Percentiles rank a stretch among this genome's conserved stretches.
Evolutionary conservation across 2,113 vertebrate species (phyloP).

Genomic region (Macquaria ambigua): DNA sequence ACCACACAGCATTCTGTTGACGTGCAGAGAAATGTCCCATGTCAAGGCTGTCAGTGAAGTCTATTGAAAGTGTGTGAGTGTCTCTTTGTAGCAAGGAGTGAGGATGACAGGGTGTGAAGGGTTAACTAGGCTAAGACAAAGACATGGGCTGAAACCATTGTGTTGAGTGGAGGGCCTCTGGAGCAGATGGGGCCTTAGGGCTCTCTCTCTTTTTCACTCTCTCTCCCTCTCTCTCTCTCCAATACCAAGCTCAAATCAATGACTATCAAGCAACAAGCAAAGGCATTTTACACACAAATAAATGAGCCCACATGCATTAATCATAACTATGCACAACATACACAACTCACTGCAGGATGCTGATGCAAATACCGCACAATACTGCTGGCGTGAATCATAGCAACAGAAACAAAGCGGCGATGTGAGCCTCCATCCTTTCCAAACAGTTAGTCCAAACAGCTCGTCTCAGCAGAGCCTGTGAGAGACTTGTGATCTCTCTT

Average conservation of each 20-base stretch:
- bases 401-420: constrained; percentile 4
- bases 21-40: constrained; percentile 31
- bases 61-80: constrained; percentile 38
- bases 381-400: neutral
- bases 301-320: constrained; percentile 45
- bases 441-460: constrained; percentile 4
- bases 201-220: constrained; percentile 36
- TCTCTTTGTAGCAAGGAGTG: constrained; percentile 54
- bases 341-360: constrained; percentile 35
- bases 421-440: constrained; percentile 20
- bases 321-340: constrained; percentile 44
- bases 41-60: constrained; percentile 49
- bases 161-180: constrained; percentile 75
- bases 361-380: constrained; percentile 42
- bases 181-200: constrained; percentile 75
- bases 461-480: neutral
- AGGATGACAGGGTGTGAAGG: constrained; percentile 78
- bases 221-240: constrained; percentile 15
- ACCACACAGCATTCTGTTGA: constrained; percentile 40
- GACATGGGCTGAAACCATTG: constrained; percentile 72
- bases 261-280: constrained; percentile 35
- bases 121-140: constrained; percentile 85
- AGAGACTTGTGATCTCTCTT: neutral
- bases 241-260: constrained; percentile 30
- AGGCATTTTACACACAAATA: constrained; percentile 47